Percentiles rank a stretch among this genome's conserved stretches.
Evolutionary conservation across 2,113 vertebrate species (phyloP).

Genomic region (Scolopax mira): DNA sequence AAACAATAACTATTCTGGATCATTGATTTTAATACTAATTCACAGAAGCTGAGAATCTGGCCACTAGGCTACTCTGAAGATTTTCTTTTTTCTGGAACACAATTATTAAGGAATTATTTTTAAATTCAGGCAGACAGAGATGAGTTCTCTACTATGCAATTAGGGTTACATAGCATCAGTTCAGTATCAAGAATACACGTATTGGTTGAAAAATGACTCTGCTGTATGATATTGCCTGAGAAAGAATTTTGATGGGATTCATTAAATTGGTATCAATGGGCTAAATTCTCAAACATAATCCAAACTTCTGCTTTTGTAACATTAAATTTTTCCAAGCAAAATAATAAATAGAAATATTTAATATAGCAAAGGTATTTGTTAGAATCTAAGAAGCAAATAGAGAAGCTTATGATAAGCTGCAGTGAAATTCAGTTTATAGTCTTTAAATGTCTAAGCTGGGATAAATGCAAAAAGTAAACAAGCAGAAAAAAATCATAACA

Average conservation of each 20-base stretch:
- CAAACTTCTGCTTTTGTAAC: neutral
- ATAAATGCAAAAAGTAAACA: neutral
- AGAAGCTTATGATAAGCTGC: neutral
- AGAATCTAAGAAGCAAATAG: neutral
- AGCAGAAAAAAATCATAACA: neutral
- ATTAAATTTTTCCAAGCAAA: neutral
- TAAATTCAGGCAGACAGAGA: neutral
- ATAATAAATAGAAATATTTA: neutral
- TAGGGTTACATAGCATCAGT: neutral
- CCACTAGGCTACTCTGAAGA: neutral
- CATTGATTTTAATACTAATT: constrained; percentile 15
- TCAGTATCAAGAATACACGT: neutral
- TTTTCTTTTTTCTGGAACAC: neutral
- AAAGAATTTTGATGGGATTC: neutral
- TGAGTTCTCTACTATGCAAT: neutral
- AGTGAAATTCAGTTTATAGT: neutral
- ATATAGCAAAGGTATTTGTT: neutral
- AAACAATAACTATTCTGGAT: constrained; percentile 1
- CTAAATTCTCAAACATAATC: neutral
- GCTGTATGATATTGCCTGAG: neutral
- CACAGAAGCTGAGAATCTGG: neutral
- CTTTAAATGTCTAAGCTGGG: neutral
- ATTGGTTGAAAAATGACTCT: neutral
- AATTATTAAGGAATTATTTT: constrained; percentile 13
- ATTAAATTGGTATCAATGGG: neutral